Conservation (phyloP, 2,888 invertebrate genomes). For the Perithous albicinctus region DNA sequence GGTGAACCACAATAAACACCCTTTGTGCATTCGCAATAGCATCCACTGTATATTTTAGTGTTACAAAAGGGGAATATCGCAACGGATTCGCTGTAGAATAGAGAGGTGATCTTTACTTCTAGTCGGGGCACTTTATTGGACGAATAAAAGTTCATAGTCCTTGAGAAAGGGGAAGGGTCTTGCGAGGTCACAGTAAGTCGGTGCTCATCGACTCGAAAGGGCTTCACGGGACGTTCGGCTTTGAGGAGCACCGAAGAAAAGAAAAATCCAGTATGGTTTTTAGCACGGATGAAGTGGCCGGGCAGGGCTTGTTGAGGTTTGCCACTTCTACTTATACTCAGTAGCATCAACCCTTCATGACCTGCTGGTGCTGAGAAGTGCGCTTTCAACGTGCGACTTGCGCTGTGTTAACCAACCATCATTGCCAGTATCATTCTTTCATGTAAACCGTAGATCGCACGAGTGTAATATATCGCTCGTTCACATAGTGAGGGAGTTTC, state of each 20-base stretch:
- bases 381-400: constrained; percentile 29
- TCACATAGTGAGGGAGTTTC: constrained; percentile 40
- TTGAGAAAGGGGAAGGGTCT: constrained; percentile 42
- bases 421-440: constrained; percentile 43
- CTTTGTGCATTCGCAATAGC: background rate
- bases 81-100: constrained; percentile 9
- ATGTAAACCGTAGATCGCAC: constrained; percentile 9
- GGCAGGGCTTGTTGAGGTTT: constrained; percentile 76
- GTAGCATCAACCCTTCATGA: constrained; percentile 10
- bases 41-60: background rate
- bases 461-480: constrained; percentile 43
- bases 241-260: constrained; percentile 72
- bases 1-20: background rate
- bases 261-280: constrained; percentile 78
- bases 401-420: constrained; percentile 53
- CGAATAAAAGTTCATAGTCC: constrained; percentile 56
- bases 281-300: constrained; percentile 78
- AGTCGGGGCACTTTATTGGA: constrained; percentile 18
- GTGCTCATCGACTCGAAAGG: constrained; percentile 50
- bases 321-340: constrained; percentile 51
- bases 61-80: constrained; percentile 27
- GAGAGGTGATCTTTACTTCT: constrained; percentile 39
- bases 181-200: constrained; percentile 19
- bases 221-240: constrained; percentile 56
- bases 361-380: constrained; percentile 14